Evolutionary conservation across 2,113 vertebrate genomes (phyloP).

Genomic region (Columbina picui): DNA sequence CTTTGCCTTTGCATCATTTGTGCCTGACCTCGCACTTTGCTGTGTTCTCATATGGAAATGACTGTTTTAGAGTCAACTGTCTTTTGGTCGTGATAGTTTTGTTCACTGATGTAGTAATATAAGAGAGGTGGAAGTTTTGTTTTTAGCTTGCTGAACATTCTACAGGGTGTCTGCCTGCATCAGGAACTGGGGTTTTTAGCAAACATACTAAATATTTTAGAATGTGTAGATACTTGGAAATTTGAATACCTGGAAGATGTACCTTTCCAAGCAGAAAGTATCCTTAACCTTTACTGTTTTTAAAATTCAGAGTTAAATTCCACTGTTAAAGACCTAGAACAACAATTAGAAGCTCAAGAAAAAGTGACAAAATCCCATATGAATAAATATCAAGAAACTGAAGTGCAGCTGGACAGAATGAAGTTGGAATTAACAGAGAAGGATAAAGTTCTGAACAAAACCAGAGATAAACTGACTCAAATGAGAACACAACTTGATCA

Average conservation of each 20-base stretch:
- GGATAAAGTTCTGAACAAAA: slow-evolving; percentile 82
- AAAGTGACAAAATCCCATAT: slow-evolving; percentile 79
- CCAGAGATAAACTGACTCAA: slow-evolving; percentile 81
- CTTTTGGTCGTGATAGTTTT: neutral
- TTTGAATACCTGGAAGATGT: neutral
- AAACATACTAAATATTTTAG: neutral
- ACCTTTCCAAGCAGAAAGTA: neutral
- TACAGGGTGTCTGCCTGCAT: neutral
- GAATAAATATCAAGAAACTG: slow-evolving; percentile 82
- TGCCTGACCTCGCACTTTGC: neutral
- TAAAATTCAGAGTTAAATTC: slow-evolving; percentile 80
- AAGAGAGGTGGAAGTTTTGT: neutral
- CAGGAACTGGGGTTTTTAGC: neutral
- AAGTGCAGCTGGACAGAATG: slow-evolving; percentile 81
- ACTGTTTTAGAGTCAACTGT: neutral
- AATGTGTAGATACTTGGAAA: neutral
- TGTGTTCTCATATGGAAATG: neutral
- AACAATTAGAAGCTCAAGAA: slow-evolving; percentile 81
- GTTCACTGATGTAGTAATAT: neutral
- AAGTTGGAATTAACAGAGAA: slow-evolving; percentile 83
- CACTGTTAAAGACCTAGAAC: slow-evolving; percentile 82
- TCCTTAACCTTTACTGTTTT: neutral
- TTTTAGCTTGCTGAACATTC: neutral
- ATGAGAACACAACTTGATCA: slow-evolving; percentile 78
- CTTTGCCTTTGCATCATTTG: neutral